Conservation (phyloP, 2,113 vertebrate genomes). For the Microcebus ravelobensis region DNA sequence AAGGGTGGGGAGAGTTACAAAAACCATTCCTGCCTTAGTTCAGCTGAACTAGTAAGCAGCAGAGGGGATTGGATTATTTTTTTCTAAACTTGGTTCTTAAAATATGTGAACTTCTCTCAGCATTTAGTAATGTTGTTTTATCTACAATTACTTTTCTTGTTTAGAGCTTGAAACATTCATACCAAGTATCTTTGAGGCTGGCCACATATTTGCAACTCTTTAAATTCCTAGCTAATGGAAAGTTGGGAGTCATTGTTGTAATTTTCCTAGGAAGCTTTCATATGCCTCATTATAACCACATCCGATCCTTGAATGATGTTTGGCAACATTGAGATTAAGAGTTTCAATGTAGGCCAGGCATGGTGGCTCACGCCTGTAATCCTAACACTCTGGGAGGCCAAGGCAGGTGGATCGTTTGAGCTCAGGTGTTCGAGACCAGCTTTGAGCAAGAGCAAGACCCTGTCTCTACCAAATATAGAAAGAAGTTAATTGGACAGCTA, state of each 20-base stretch:
- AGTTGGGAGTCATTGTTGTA: neutral
- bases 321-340: neutral
- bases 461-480: too few relatives aligned
- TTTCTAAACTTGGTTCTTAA: neutral
- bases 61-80: neutral
- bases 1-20: constrained; percentile 41
- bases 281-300: neutral
- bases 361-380: too few relatives aligned
- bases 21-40: neutral
- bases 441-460: too few relatives aligned
- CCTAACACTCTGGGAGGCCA: too few relatives aligned
- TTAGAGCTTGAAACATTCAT: neutral
- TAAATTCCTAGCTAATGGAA: neutral
- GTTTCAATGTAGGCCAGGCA: neutral
- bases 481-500: too few relatives aligned
- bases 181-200: neutral
- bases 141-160: neutral
- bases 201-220: neutral
- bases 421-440: too few relatives aligned
- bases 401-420: too few relatives aligned
- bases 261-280: constrained; percentile 2
- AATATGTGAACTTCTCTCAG: neutral
- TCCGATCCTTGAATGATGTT: neutral
- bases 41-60: neutral
- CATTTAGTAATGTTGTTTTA: constrained; percentile 7